Evolutionary conservation across 2,797 vertebrate species (phyloP).

Genomic region (Argentina silus): DNA sequence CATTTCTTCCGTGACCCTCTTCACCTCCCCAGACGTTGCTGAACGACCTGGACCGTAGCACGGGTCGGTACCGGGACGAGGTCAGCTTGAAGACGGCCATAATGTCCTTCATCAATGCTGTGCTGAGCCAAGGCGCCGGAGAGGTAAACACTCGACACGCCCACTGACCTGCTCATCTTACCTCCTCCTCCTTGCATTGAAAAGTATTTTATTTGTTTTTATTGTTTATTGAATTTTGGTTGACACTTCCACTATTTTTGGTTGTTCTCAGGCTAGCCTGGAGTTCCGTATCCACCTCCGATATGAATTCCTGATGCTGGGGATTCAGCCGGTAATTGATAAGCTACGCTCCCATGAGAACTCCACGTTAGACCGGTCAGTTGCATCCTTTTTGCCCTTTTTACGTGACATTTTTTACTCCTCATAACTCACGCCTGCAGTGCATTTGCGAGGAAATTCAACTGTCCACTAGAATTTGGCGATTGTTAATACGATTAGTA

Average conservation of each 20-base stretch:
- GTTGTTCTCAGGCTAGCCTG: constrained; percentile 83
- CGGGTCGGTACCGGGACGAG: constrained; percentile 94
- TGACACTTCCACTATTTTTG: constrained; percentile 12
- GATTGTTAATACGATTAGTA: too few species aligned
- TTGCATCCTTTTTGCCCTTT: not conserved
- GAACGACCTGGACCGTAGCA: constrained; percentile 96
- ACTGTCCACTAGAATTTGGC: too few species aligned
- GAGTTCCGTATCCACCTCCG: constrained; percentile 98
- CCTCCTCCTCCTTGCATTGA: not conserved
- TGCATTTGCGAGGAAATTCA: too few species aligned
- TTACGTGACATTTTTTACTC: too few species aligned
- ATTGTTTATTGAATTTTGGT: constrained; percentile 24
- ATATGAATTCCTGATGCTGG: constrained; percentile 98
- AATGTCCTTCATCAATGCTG: constrained; percentile 99
- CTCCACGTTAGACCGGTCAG: constrained; percentile 94
- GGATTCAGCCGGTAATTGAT: constrained; percentile 97
- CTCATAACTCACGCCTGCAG: too few species aligned
- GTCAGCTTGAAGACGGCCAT: constrained; percentile 98
- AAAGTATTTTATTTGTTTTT: too few species aligned
- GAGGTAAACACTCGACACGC: constrained; percentile 80
- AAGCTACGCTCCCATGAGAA: constrained; percentile 97
- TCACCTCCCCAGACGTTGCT: constrained; percentile 84
- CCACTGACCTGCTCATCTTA: constrained; percentile 7
- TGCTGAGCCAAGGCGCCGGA: constrained; percentile 95
- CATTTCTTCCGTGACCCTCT: constrained; percentile 8